phyloP scores from a whole-genome alignment of 2,888 invertebrate species.

The Platerodrilus igneus region DNA sequence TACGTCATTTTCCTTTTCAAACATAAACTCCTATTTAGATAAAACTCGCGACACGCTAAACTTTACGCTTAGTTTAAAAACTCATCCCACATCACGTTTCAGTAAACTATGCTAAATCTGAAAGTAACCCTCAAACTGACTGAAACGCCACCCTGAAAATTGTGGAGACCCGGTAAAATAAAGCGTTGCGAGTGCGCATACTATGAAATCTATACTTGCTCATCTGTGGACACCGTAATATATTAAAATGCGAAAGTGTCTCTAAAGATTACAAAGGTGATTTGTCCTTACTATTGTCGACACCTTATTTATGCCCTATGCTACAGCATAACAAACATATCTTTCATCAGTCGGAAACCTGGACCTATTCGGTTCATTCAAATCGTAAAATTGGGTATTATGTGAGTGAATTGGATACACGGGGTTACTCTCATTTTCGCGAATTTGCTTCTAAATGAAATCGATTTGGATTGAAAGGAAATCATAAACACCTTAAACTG shows the following conservation, averaged over 20 bases:
- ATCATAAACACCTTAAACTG: too few species aligned
- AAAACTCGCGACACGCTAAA: too few species aligned
- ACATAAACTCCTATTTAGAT: too few species aligned
- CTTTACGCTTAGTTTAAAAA: slow-evolving; percentile 27
- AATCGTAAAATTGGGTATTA: too few species aligned
- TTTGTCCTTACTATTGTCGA: slow-evolving; percentile 19
- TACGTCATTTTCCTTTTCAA: slow-evolving; percentile 19
- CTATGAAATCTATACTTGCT: slow-evolving; percentile 31
- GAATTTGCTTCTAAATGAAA: too few species aligned
- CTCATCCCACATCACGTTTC: slow-evolving; percentile 24
- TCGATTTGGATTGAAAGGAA: too few species aligned
- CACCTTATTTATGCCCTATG: slow-evolving; percentile 18
- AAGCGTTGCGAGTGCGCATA: slow-evolving; percentile 30
- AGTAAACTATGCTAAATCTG: slow-evolving; percentile 28
- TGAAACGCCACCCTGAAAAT: slow-evolving; percentile 33
- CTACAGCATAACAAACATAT: slow-evolving; percentile 5
- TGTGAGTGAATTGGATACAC: too few species aligned
- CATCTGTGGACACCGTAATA: slow-evolving; percentile 25
- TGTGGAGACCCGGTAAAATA: slow-evolving; percentile 32
- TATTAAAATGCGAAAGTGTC: slow-evolving; percentile 27
- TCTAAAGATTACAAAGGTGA: slow-evolving; percentile 21
- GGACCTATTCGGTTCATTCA: too few species aligned
- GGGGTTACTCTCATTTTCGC: too few species aligned
- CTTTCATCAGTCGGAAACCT: slow-evolving; percentile 13
- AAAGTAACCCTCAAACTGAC: slow-evolving; percentile 30